Base-by-base conservation (phyloP, 2,113 vertebrate species). In the Genyomyrus donnyi region DNA sequence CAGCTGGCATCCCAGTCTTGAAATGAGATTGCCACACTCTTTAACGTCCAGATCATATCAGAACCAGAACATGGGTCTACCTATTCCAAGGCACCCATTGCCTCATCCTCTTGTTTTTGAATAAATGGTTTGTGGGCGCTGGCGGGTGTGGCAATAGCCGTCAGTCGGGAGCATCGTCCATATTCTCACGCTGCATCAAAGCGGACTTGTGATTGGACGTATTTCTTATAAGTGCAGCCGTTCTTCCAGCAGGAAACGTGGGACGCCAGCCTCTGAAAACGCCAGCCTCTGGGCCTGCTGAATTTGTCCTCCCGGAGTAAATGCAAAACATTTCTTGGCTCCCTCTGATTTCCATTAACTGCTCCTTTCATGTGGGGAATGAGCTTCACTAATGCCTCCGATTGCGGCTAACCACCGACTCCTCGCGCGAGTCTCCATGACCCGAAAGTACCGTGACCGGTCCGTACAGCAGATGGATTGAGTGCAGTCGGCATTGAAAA, bases 101-200 rank as follows among this genome's bases (percentile, higher is more conserved):
- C 35, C 31, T 42, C 35, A 19, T 80, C 74, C 74, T 80, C 13
- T 35, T 19, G 74, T 15, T 77, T 39, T 21, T 92, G 90, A 88
- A 91, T 92, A 94, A 94, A 94, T 92, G 93, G 89, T 88, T 88
- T 87, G 19, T 56, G 77, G 13, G 89, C 92, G 92, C 42, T 93
- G 93, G 95, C 94, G 94, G 94, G 95, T 95, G 94, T 92, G 93
- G 91, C 62, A 90, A 88, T 90, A 90, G 91, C 92, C 90, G 91
- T 91, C 92, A 89, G 90, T 90, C 90, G 91, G 53, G 93, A 91
- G 94, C 91, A 85, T 90, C 93, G 91, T 95, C 93, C 95, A 94
- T 94, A 95, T 96, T 95, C 93, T 77, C 91, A 24, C 89, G 90
- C 13, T 3, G 90, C 92, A 92, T 96, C 92, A 95, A 94, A 94